Conservation (phyloP, 2,888 invertebrate species). For the Aleiodes leptofemur region DNA sequence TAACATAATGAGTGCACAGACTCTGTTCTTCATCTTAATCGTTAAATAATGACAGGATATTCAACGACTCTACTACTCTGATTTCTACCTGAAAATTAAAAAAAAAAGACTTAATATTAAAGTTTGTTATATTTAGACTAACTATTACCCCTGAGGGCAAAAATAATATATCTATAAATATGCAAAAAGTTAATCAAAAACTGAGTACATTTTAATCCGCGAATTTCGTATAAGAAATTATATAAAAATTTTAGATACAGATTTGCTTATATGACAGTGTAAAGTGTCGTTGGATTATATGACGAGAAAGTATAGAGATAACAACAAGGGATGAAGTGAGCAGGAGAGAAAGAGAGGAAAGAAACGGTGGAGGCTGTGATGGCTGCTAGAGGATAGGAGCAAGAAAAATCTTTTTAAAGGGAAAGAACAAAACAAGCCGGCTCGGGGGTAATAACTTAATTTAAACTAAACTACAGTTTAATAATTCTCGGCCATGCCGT, state of each 20-base stretch:
- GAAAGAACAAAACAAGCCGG: constrained; percentile 68
- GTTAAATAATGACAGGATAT: constrained; percentile 70
- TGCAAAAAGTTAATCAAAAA: constrained; percentile 22
- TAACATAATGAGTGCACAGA: constrained; percentile 24
- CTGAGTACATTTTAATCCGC: constrained; percentile 25
- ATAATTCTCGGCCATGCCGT: constrained; percentile 73
- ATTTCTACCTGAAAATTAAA: neutral
- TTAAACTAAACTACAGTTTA: constrained; percentile 76
- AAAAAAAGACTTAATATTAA: neutral
- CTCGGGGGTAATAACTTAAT: constrained; percentile 75
- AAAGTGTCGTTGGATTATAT: constrained; percentile 26
- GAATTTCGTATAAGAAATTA: constrained; percentile 18
- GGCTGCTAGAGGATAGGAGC: constrained; percentile 39
- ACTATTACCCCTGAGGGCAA: constrained; percentile 1
- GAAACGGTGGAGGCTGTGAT: constrained; percentile 50
- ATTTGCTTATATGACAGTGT: neutral
- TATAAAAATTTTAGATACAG: neutral
- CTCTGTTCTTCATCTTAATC: constrained; percentile 65
- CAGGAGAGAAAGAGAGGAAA: constrained; percentile 49
- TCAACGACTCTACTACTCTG: constrained; percentile 5
- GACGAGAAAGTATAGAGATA: constrained; percentile 19
- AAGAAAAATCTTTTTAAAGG: constrained; percentile 52
- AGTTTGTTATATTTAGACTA: neutral
- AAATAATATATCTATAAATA: constrained; percentile 23
- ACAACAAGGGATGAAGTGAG: neutral